Evolutionary conservation across 2,888 invertebrate species (phyloP), one percentile per base, ranked within the genome.

Genomic region (Scaptodrosophila latifasciaeformis): DNA sequence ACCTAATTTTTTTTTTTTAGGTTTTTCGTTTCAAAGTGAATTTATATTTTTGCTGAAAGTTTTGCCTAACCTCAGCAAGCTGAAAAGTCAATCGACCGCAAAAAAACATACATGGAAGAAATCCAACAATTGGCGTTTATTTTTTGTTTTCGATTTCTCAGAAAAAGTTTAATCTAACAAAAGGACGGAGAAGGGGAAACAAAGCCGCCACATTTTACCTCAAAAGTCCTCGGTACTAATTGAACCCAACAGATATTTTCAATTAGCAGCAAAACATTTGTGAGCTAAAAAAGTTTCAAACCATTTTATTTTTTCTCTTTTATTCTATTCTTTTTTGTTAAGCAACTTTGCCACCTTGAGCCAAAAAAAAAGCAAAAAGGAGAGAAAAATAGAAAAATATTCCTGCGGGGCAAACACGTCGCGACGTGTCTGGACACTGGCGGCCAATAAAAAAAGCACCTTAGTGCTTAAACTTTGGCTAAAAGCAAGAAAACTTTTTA

Each of bases 231-330:
- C 53, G 53, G 27, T 9, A 75, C 84, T 85, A 84, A 84, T 84
- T 84, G 85, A 84, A 84, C 85, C 84, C 84, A 79, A 84, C 85
- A 84, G 82, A 85, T 84, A 84, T 84, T 84, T 84, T 84, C 84
- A 84, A 84, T 84, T 85, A 84, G 83, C 82, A 82, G 78, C 72
- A 82, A 81, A 83, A 82, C 82, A 83, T 81, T 82, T 70, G 67
- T 70, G 72, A 58, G 72, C 75, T 71, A 75, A 72, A 75, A 72
- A 72, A 75, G 47, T 72, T 79, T 79, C 69, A 70, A 70, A 68
- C 68, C 53, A 45, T 48, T 53, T 57, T 51, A 50, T 52, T 19
- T 54, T 65, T 54, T 44, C 17, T 56, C 42, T 52, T 60, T 24
- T 50, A 59, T 51, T 18, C 12, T 21, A 39, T 30, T 45, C 53